A percentile compares a stretch with the other conserved stretches of the same genome.
These are phyloP conservation scores for Drosophila guanche DNA, from an alignment of 1,140 invertebrate species.

Conservation along the genomic window DNA sequence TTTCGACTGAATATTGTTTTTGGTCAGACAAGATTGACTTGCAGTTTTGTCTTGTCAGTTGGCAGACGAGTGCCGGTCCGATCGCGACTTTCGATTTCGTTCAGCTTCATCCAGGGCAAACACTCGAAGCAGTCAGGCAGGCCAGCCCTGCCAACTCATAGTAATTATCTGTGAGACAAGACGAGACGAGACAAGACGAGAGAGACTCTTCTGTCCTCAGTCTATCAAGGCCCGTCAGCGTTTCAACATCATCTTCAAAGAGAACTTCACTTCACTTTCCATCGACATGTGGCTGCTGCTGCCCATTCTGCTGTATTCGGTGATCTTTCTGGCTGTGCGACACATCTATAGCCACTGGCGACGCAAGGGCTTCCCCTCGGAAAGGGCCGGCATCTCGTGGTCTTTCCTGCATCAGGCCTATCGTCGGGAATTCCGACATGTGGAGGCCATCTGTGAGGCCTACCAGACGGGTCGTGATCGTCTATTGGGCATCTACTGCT, in stretches of 20 bases:
- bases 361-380: conserved; percentile 73
- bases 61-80: conserved; percentile 27
- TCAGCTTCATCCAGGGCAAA: conserved; percentile 19
- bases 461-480: conserved; percentile 62
- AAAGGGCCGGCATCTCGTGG: conserved; percentile 52
- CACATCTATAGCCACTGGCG: conserved; percentile 77
- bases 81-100: conserved; percentile 72
- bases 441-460: conserved; percentile 70
- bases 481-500: conserved; percentile 69
- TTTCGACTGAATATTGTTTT: conserved; percentile 31
- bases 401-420: conserved; percentile 61
- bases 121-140: neutral
- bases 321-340: conserved; percentile 66
- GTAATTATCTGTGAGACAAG: conserved; percentile 57
- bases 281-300: conserved; percentile 74
- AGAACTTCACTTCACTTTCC: no score
- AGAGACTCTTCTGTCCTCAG: conserved; percentile 21
- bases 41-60: conserved; percentile 51
- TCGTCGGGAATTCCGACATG: conserved; percentile 70
- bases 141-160: conserved; percentile 45
- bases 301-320: conserved; percentile 69
- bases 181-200: conserved; percentile 26
- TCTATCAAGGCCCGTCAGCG: conserved; percentile 32
- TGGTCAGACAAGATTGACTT: conserved; percentile 57
- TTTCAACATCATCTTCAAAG: conserved; percentile 35